Evolutionary conservation across 2,888 invertebrate genomes (phyloP), one percentile per base, ranked within the genome.

Genomic region (Dromius quadrimaculatus): DNA sequence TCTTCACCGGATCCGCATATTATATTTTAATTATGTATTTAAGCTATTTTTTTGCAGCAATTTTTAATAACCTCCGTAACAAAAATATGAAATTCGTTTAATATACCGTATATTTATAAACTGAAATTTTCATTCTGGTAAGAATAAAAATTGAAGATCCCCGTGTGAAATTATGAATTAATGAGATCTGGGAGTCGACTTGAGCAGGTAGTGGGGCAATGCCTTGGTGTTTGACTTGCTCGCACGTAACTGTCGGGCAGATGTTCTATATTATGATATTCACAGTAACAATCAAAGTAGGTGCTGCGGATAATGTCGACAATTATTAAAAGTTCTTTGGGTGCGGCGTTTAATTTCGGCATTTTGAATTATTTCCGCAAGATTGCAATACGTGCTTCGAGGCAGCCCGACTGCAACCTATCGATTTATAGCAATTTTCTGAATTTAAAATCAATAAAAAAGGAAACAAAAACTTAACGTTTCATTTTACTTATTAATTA

Each of bases 71-170:
- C 50, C 20, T 34, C 23, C 50, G 11, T 34, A 47, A 32, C 9
- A 28, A 19, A 47, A 61, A 36, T 47, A 65, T 65, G 50, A 65
- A 64, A 65, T 47, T 32, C 45, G 13, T 36, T 64, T 65, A 20
- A 19, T 47, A 36, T 32, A 65, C 45, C 65, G 50, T 50, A 65
- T 50, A 65, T 65, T 65, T 65, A 65, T 65, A 65, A 65, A 22
- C 15, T 23, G 23, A 57, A 66, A 54, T 66, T 54, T 54, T 66
- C 36, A 66, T 66, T 54, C 57, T 54, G 54, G 41, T 57, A 66
- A 36, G 50, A 65, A 38, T 57, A 57, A 66, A 66, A 66, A 66
- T 66, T 66, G 54, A 17, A 38, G 38, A 66, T 54, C 13, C 54
- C 20, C 34, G 59, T 59, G 34, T 59, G 59, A 59, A 59, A 59